Evolutionary conservation across 2,888 invertebrate species (phyloP).

Genomic region (Thysanoteuthis rhombus): DNA sequence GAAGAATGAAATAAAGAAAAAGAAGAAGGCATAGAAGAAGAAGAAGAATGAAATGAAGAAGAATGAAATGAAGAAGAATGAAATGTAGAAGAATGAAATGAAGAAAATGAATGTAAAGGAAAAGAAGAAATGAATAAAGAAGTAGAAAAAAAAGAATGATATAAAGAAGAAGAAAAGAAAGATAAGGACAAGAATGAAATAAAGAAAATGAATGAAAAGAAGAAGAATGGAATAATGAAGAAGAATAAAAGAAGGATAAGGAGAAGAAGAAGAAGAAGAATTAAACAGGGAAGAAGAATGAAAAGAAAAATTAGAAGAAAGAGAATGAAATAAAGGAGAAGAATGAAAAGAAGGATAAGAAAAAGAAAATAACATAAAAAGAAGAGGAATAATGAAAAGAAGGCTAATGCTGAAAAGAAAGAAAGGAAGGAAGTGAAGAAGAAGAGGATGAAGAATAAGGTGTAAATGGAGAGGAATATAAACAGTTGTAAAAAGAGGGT

Average conservation of each 20-base stretch:
- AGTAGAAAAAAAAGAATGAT: not conserved
- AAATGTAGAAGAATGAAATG: not conserved
- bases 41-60: not conserved
- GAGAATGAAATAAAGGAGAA: not conserved
- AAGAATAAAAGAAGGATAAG: not conserved
- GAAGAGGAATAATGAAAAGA: not conserved
- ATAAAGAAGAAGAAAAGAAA: not conserved
- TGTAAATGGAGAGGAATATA: not conserved
- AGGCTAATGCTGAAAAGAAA: not conserved
- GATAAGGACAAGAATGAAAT: not conserved
- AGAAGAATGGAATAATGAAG: not conserved
- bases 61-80: not conserved
- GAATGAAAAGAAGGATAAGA: not conserved
- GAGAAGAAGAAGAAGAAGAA: not conserved
- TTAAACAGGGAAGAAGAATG: not conserved
- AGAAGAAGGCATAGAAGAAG: no score
- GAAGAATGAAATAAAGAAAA: no score
- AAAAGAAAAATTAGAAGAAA: not conserved
- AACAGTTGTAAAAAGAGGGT: not conserved
- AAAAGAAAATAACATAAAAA: not conserved
- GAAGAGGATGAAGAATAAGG: not conserved
- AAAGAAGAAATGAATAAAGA: no score
- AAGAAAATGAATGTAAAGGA: no score
- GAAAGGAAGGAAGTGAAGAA: not conserved
- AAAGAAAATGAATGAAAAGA: not conserved